Base-by-base conservation (phyloP, 1,140 invertebrate species). In the Nasonia longicornis region DNA sequence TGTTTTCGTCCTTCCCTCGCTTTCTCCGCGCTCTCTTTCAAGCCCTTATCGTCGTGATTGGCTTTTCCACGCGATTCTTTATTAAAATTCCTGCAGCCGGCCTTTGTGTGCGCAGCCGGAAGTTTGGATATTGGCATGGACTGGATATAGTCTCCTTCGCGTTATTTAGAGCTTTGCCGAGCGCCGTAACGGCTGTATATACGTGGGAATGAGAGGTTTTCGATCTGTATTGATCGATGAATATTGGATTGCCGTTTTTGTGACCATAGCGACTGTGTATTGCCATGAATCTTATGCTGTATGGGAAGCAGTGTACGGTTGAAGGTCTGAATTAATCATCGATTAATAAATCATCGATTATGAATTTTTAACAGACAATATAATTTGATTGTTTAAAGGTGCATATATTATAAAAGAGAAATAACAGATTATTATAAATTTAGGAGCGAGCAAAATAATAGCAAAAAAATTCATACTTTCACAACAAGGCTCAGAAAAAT, bases 11-110 rank as follows among this genome's bases (percentile, higher is more conserved):
- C 20, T 38, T 20, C 20, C 20, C 35, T n/a, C 20, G 2, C 29
- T 64, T 45, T 81, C 74, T 72, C 20, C 14, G 1, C 6, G 14
- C 22, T 67, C 29, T 16, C 11, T 67, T 67, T 67, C 26, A 20
- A 73, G 22, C 73, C 52, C 52, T 63, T 63, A 63, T 75, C 73
- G 14, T 2, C 20, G 14, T 75, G 73, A 75, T 75, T 75, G 73
- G 73, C 26, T 63, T 75, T 75, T 63, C 29, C 10, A 35, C 26
- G 14, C n/a, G 14, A 63, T 63, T 75, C 73, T 63, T 63, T 35
- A 75, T 63, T 63, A 75, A 75, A 26, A 75, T 75, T 63, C 73
- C 45, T 58, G 20, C 16, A 20, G 20, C n/a, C 7, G n/a, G 10
- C 10, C 42, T 48, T 22, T 42, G 71, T 38, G 29, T 16, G 26